These are phyloP conservation scores for Mus caroli DNA, from an alignment of 2,797 vertebrate genomes.

Conservation along the genomic window DNA sequence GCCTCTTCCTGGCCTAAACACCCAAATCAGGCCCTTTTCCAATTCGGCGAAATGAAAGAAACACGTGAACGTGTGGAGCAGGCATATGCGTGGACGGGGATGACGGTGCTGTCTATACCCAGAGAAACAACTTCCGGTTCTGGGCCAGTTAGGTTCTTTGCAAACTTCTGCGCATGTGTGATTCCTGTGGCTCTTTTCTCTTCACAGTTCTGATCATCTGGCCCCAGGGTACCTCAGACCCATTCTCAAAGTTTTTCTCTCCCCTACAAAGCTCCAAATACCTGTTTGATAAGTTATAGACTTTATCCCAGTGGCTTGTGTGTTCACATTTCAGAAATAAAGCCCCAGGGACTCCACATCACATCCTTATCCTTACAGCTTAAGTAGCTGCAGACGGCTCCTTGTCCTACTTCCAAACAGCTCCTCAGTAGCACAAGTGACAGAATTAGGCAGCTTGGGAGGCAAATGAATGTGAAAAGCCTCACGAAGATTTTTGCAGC, in stretches of 20 bases:
- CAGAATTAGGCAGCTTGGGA: neutral
- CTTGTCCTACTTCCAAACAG: neutral
- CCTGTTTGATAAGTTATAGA: too few relatives aligned
- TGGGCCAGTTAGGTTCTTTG: neutral
- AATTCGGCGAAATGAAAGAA: neutral
- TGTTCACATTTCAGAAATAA: neutral
- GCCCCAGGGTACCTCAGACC: too few relatives aligned
- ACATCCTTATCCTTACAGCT: neutral
- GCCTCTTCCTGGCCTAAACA: neutral
- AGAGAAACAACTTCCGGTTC: neutral
- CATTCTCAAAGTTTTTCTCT: neutral
- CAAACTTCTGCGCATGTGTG: rapidly evolving
- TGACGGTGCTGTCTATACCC: rapidly evolving
- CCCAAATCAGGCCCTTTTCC: neutral
- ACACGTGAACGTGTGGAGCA: rapidly evolving
- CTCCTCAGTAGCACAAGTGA: neutral
- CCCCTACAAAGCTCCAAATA: neutral
- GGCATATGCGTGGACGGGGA: rapidly evolving
- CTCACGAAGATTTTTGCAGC: neutral
- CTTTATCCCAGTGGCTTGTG: neutral
- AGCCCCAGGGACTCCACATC: neutral
- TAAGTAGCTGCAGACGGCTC: neutral
- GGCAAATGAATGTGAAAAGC: neutral
- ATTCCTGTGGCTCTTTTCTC: neutral
- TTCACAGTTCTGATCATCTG: neutral